Evolutionary conservation across 2,113 vertebrate species (phyloP), one percentile per base, ranked within the genome.

Genomic region (Perca fluviatilis): DNA sequence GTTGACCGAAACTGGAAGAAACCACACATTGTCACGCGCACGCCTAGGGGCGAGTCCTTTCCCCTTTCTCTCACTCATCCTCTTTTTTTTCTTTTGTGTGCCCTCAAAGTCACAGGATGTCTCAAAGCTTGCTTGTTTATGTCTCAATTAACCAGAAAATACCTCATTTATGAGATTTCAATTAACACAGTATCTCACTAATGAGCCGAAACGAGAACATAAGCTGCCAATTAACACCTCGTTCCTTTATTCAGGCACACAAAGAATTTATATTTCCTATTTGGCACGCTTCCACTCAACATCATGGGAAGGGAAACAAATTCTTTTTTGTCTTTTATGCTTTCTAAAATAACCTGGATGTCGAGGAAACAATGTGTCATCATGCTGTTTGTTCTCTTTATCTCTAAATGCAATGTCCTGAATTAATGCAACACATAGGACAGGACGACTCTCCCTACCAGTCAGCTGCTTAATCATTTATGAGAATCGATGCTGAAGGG

Each of bases 171-270:
- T 83, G 79, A 84, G 61, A 82, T 93, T 90, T 90, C 84, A 89
- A 89, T 91, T 89, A 84, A 82, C 90, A 79, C 84, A 88, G 85
- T 86, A 86, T 89, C 72, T 66, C 30, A 60, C 66, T 92, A 91
- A 94, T 92, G 89, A 93, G 83, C 81, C 85, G 86, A 85, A 85
- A 70, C 27, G 10, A 86, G 87, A 93, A 89, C 82, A 89, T 91
- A 91, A 92, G 90, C 89, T 85, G 76, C 74, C 78, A 92, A 92
- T 92, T 93, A 90, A 69, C 74, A 75, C 69, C 15, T 89, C 53
- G 72, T 86, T 89, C 62, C 75, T 86, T 86, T 84, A 81, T 88
- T 85, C 58, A 40, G 51, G 50, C 76, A 12, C 74, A 89, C 77
- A 89, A 79, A 89, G 74, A 63, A 79, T 69, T 61, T 54, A 69